Evolutionary conservation across 2,797 vertebrate genomes (phyloP).

Genomic region (Sebastes minor): DNA sequence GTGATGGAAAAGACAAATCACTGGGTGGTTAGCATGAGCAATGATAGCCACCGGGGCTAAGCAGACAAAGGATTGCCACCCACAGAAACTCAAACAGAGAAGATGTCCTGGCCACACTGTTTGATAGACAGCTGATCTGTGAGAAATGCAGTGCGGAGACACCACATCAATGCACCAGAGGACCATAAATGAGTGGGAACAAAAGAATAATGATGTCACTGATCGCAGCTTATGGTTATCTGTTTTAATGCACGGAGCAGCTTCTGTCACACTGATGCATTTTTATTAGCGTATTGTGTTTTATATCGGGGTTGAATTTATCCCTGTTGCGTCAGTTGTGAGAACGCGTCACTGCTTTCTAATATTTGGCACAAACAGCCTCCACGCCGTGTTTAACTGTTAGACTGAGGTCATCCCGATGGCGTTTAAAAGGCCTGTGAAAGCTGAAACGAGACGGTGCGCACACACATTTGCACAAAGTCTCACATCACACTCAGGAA

Average conservation of each 20-base stretch:
- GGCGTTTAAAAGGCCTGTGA: conserved; percentile 15
- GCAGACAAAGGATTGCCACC: conserved; percentile 23
- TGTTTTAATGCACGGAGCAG: neutral
- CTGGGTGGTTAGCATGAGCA: neutral
- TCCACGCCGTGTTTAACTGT: conserved; percentile 3
- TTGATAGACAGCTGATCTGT: conserved; percentile 49
- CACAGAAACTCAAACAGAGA: conserved; percentile 20
- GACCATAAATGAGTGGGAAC: neutral
- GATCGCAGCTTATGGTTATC: conserved; percentile 21
- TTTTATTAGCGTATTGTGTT: conserved; percentile 24
- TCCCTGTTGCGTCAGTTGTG: neutral
- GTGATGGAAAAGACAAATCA: neutral
- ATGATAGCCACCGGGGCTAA: neutral
- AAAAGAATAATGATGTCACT: conserved; percentile 12
- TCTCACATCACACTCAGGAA: conserved; percentile 37
- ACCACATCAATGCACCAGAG: conserved; percentile 1
- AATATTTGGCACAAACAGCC: conserved; percentile 21
- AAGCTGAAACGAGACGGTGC: neutral
- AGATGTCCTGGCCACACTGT: conserved; percentile 6
- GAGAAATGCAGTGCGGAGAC: neutral
- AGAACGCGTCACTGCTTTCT: neutral
- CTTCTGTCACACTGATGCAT: neutral
- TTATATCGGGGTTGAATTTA: neutral
- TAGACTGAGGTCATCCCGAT: conserved; percentile 22
- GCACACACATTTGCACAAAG: neutral